Conservation (phyloP, 2,797 vertebrate genomes). For the Phoebastria nigripes region DNA sequence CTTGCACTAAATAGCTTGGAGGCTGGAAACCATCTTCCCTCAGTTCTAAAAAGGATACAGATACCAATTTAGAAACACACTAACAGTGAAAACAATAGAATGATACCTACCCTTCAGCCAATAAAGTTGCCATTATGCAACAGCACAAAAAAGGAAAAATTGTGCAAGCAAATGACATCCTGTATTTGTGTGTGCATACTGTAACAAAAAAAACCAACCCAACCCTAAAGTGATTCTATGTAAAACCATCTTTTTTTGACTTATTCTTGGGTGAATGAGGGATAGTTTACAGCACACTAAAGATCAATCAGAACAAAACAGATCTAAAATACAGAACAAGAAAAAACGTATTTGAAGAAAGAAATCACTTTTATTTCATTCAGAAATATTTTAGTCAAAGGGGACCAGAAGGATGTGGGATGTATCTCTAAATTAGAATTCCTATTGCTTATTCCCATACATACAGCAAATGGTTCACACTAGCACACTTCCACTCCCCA, state of each 20-base stretch:
- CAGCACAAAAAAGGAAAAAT: background rate
- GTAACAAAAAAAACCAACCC: background rate
- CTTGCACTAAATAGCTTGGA: conserved; percentile 88
- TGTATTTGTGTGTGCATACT: background rate
- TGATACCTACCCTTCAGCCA: background rate
- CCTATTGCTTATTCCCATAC: background rate
- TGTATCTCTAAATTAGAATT: background rate
- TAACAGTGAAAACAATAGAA: background rate
- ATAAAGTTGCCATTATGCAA: background rate
- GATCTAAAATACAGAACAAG: background rate
- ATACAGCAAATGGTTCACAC: background rate
- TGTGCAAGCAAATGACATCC: background rate
- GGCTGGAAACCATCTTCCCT: conserved; percentile 93
- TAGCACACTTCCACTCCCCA: background rate
- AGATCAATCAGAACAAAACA: background rate
- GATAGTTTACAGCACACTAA: background rate
- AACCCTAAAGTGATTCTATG: background rate
- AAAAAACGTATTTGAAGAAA: background rate
- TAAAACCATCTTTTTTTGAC: background rate
- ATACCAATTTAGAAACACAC: background rate
- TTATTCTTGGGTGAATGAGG: background rate
- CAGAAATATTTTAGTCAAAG: conserved; percentile 4
- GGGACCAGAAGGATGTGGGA: background rate
- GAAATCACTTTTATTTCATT: background rate
- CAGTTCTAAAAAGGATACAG: conserved; percentile 79